phyloP scores from a whole-genome alignment of 2,797 vertebrate species.

The Pseudochaenichthys georgianus region DNA sequence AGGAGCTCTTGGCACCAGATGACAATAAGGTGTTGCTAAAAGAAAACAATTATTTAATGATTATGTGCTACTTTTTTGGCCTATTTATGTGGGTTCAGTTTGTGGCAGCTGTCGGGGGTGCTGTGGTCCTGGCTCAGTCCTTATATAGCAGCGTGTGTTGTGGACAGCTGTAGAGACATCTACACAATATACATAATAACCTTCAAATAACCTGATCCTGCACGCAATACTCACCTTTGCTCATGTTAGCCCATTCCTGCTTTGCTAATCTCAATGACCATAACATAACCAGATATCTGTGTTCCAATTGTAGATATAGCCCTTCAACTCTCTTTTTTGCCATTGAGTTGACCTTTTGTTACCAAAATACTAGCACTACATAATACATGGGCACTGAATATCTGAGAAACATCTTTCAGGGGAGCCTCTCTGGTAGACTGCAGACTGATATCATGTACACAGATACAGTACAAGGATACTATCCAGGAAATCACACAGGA shows the following conservation, averaged over 20 bases:
- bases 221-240: constrained; percentile 2
- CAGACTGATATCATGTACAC: not conserved
- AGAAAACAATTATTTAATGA: not conserved
- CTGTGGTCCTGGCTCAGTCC: constrained; percentile 40
- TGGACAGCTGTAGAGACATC: constrained; percentile 62
- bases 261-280: constrained; percentile 27
- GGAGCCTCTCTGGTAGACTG: not conserved
- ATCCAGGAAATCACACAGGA: not conserved
- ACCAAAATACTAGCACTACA: constrained; percentile 3
- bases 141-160: constrained; percentile 59
- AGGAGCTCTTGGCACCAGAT: constrained; percentile 11
- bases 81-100: constrained; percentile 29
- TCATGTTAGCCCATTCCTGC: constrained; percentile 28
- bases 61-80: constrained; percentile 6
- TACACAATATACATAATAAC: constrained; percentile 8
- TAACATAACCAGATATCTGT: constrained; percentile 28
- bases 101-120: constrained; percentile 55
- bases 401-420: not conserved
- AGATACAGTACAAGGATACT: too few species aligned
- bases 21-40: constrained; percentile 11
- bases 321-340: not conserved
- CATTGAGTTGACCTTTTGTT: not conserved
- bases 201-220: constrained; percentile 17
- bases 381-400: not conserved
- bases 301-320: constrained; percentile 9